Conservation (phyloP, 2,888 invertebrate genomes). For the Lamellibrachia columna region DNA sequence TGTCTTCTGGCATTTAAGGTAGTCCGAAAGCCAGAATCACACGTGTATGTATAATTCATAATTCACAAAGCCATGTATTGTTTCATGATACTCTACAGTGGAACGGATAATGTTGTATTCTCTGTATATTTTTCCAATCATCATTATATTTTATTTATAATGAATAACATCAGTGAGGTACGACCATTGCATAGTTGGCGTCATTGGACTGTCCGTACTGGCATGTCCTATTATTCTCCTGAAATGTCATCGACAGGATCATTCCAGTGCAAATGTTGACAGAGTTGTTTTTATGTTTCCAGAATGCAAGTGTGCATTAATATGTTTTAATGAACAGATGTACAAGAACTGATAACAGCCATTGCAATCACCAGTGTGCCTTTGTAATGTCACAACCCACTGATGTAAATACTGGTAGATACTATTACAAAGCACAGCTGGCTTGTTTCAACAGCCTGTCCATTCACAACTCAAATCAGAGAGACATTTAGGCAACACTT, state of each 20-base stretch:
- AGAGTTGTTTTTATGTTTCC: neutral
- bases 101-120: neutral
- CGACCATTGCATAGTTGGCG: neutral
- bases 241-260: neutral
- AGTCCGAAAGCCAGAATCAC: neutral
- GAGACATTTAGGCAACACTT: neutral
- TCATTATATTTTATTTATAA: neutral
- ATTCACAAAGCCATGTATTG: neutral
- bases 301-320: neutral
- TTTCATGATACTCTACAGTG: neutral
- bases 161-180: neutral
- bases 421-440: neutral
- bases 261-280: neutral
- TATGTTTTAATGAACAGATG: neutral
- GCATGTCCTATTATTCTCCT: neutral
- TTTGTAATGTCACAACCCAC: neutral
- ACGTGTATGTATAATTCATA: neutral
- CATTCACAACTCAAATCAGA: constrained; percentile 6
- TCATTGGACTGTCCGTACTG: neutral
- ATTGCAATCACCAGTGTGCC: neutral
- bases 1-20: neutral
- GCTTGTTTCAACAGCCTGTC: neutral
- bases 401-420: neutral
- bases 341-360: neutral
- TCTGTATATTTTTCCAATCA: neutral